Evolutionary conservation across 2,113 vertebrate genomes (phyloP).

Genomic region (Haliaeetus leucogaster): DNA sequence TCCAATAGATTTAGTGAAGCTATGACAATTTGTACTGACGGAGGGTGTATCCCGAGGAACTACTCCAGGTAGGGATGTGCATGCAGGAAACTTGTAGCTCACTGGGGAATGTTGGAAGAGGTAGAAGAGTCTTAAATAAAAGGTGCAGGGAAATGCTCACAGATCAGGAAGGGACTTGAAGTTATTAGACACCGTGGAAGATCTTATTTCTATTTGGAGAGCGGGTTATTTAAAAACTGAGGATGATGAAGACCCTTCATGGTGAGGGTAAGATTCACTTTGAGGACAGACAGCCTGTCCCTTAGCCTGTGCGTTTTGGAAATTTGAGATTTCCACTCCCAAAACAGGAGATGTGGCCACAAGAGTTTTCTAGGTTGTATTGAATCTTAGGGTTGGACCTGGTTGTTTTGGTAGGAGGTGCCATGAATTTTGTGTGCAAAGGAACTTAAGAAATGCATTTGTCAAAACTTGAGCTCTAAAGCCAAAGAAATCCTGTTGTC

Average conservation of each 20-base stretch:
- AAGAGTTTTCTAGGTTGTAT: background rate
- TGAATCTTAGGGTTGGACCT: background rate
- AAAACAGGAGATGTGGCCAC: background rate
- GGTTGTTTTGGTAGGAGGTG: background rate
- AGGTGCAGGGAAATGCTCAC: background rate
- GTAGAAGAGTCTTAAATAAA: background rate
- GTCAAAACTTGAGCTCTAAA: background rate
- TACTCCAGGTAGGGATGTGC: background rate
- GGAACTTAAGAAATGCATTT: background rate
- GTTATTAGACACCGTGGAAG: background rate
- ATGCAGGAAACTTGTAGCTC: background rate
- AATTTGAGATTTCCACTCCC: background rate
- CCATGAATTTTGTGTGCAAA: background rate
- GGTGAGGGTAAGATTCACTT: background rate
- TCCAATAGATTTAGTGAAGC: background rate
- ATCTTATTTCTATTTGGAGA: background rate
- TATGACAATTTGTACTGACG: background rate
- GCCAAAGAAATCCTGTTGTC: background rate
- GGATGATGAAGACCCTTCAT: background rate
- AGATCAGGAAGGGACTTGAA: background rate
- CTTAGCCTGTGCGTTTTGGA: fast-evolving
- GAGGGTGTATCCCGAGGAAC: background rate
- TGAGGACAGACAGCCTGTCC: background rate
- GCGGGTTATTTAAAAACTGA: background rate
- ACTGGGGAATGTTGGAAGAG: background rate